Base-by-base conservation (phyloP, 2,888 invertebrate genomes). In the Syritta pipiens region DNA sequence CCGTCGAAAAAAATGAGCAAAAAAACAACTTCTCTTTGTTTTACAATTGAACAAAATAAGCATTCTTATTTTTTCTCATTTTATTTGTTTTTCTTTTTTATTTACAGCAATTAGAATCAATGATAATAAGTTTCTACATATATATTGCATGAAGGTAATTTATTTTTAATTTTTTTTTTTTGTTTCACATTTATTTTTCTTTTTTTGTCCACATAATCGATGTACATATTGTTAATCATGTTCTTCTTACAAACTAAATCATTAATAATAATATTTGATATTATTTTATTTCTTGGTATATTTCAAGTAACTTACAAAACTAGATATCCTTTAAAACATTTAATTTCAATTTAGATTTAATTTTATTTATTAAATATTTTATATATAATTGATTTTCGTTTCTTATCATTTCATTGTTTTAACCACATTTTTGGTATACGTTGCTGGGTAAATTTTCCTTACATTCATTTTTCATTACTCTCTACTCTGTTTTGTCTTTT, bases 201-300 rank as follows among this genome's bases (percentile, higher is more conserved):
- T 10, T 12, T 20, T 62, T 53, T 60, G 62, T 69, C 10, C 26
- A 44, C 72, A 49, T 44, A 74, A 74, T 79, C 79, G 79, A 79
- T 79, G 79, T 79, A 72, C 40, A 17, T 19, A 26, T 22, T 46
- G 12, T 42, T 37, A 46, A 46, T 46, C n/a, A 42, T 28, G 19
- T 51, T 59, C 40, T n/a, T 6, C 69, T 72, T 55, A 65, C 6
- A 12, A 10, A 32, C 57, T 79, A 62, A 24, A 53, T 59, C n/a
- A n/a, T n/a, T n/a, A n/a, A n/a, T 46, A 49, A 53, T 72, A 62
- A 55, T 62, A 17, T 57, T 74, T 79, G 79, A 79, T 79, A 79
- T 79, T 68, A 79, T 72, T 79, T 79, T 79, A 57, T 74, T 79
- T 79, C 79, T 79, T 79, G 79, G 79, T 74, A 62, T 79, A 63